Evolutionary conservation across 2,113 vertebrate genomes (phyloP), one percentile per base, ranked within the genome.

Genomic region (Myotis lucifugus): DNA sequence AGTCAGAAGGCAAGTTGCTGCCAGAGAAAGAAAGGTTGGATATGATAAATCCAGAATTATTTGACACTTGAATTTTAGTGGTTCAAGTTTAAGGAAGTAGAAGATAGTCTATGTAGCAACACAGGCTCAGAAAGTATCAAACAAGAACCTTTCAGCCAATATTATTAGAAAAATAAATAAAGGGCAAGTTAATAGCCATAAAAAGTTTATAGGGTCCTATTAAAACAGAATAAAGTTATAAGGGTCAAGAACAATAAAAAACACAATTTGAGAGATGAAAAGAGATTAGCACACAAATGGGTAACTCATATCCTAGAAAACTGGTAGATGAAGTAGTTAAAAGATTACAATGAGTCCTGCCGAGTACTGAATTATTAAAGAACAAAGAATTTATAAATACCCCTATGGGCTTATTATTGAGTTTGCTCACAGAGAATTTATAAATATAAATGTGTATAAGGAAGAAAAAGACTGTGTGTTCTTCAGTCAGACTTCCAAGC

Each of bases 361-460:
- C 54, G 40, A 59, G 19, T 78, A 74, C 34, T 74, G 66, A 69
- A 19, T 70, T 89, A 42, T 29, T 54, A 61, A 56, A 70, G 52
- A 37, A n/a, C 48, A 61, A 56, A 70, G 52, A 70, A 77, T 78
- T 94, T 92, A 42, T 78, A 85, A 84, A 50, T 73, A 23, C 8
- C 76, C 21, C n/a, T 50, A 34, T 52, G 46, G 27, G 21, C 2
- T 93, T 87, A 70, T 87, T 56, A 61, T 64, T 85, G 37, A 74
- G 14, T 70, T 90, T 90, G 9, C 3, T 32, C 3, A 40, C 93
- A 66, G 37, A 6, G n/a, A 88, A 89, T 92, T 69, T 76, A 91
- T 54, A 81, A 85, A 93, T 79, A 79, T 27, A 78, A 92, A 88
- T 85, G 46, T 77, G 14, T 56, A 37, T 87, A 81, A 52, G 72